Conservation (phyloP, 1,140 invertebrate genomes). For the Drosophila tsacasi region DNA sequence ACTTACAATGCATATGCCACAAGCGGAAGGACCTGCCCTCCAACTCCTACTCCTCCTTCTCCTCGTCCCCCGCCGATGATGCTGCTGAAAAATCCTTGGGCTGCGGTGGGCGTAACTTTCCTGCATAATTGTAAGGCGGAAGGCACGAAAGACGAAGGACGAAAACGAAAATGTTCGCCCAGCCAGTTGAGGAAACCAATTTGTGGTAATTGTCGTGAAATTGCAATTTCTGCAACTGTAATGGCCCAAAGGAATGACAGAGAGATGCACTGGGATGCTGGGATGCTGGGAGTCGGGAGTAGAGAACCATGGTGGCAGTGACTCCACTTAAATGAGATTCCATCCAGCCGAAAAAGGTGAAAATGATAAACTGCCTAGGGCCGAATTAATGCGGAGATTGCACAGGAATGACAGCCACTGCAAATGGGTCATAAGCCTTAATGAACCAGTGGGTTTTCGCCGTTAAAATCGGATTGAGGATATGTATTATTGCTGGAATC, state of each 20-base stretch:
- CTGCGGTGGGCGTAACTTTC: conserved; percentile 51
- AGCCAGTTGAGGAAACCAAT: conserved; percentile 81
- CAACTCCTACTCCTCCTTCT: background rate
- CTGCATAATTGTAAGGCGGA: conserved; percentile 67
- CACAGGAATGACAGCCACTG: conserved; percentile 23
- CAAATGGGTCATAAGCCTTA: conserved; percentile 27
- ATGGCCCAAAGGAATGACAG: conserved; percentile 56
- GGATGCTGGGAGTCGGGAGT: background rate
- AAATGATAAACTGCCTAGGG: conserved; percentile 57
- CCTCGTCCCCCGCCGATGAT: background rate
- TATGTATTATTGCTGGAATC: background rate
- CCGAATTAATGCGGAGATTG: conserved; percentile 59
- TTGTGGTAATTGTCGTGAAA: conserved; percentile 83
- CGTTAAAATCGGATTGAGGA: background rate
- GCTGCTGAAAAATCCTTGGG: conserved; percentile 57
- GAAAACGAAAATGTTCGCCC: conserved; percentile 60
- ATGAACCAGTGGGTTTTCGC: conserved; percentile 9
- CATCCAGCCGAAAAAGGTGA: conserved; percentile 44
- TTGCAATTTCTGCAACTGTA: conserved; percentile 83
- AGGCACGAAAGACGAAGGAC: conserved; percentile 29
- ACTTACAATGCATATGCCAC: conserved; percentile 63
- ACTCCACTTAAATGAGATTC: conserved; percentile 50
- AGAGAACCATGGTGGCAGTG: conserved; percentile 10
- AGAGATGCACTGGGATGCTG: conserved; percentile 27
- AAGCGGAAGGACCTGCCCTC: conserved; percentile 38